Conservation (phyloP, 2,113 vertebrate genomes). For the Beaufortia kweichowensis region DNA sequence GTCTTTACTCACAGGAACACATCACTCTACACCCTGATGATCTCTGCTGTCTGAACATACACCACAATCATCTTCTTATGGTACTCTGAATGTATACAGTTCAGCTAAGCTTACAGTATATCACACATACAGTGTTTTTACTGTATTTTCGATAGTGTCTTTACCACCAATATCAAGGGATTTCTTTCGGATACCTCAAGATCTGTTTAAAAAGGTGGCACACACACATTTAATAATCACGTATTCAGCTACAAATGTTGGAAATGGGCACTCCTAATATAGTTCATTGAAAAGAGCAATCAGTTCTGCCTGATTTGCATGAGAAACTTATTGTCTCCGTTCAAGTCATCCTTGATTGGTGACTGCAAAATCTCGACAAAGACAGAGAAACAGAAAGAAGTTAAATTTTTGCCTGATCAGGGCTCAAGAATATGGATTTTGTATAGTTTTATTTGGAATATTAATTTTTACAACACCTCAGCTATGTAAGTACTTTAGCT, state of each 20-base stretch:
- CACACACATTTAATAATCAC: constrained; percentile 59
- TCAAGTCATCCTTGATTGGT: constrained; percentile 58
- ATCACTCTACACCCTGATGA: neutral
- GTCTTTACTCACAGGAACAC: constrained; percentile 6
- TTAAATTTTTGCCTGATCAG: too few species aligned
- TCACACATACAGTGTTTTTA: neutral
- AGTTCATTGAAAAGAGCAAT: constrained; percentile 64
- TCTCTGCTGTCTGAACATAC: constrained; percentile 11
- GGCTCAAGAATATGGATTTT: too few species aligned
- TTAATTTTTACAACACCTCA: too few species aligned
- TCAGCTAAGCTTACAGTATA: constrained; percentile 2
- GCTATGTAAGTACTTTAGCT: too few species aligned
- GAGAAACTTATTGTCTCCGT: constrained; percentile 43
- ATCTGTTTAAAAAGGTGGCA: too few species aligned
- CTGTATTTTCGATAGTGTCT: too few species aligned
- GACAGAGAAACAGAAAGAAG: neutral
- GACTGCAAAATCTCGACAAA: constrained; percentile 41
- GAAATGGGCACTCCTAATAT: constrained; percentile 55
- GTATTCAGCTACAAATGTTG: constrained; percentile 42
- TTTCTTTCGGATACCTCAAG: constrained; percentile 56
- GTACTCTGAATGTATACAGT: neutral
- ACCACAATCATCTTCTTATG: neutral
- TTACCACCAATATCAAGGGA: too few species aligned
- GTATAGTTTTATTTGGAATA: too few species aligned
- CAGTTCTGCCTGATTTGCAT: constrained; percentile 59